phyloP scores from a whole-genome alignment of 2,888 invertebrate species.

The Vanessa cardui region DNA sequence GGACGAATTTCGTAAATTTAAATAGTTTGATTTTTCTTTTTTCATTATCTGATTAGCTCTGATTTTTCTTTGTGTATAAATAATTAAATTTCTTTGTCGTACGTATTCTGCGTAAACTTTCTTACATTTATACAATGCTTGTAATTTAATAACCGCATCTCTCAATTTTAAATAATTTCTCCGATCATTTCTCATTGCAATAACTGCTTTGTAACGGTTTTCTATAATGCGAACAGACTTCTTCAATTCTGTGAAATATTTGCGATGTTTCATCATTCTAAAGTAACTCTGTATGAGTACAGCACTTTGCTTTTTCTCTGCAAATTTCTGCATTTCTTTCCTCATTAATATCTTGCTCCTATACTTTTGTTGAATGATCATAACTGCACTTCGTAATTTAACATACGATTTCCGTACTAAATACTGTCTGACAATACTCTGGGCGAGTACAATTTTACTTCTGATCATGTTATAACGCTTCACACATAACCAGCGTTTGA shows the following conservation, averaged over 20 bases:
- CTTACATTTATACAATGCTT: conserved; percentile 73
- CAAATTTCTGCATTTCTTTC: conserved; percentile 53
- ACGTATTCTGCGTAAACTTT: conserved; percentile 64
- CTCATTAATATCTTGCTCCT: conserved; percentile 66
- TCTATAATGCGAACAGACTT: conserved; percentile 54
- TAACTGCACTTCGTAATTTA: conserved; percentile 52
- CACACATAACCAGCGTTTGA: conserved; percentile 63
- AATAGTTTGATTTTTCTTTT: conserved; percentile 60
- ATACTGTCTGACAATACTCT: conserved; percentile 59
- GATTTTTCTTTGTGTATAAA: conserved; percentile 77
- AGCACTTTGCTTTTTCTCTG: conserved; percentile 51
- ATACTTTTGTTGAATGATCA: conserved; percentile 66
- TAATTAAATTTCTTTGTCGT: conserved; percentile 54
- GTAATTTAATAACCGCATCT: conserved; percentile 65
- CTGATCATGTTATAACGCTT: conserved; percentile 51
- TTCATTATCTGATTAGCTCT: conserved; percentile 69
- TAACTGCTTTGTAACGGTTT: conserved; percentile 56
- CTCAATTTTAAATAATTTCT: conserved; percentile 57
- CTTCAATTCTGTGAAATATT: conserved; percentile 51
- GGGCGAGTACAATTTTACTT: conserved; percentile 55
- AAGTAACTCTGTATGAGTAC: conserved; percentile 71
- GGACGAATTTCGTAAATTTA: conserved; percentile 61
- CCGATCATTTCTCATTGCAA: conserved; percentile 60
- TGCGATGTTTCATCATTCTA: conserved; percentile 59
- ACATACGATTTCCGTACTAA: conserved; percentile 55